Percentiles rank a stretch among this genome's conserved stretches.
phyloP scores from a whole-genome alignment of 1,140 invertebrate species.

The Myzus persicae region DNA sequence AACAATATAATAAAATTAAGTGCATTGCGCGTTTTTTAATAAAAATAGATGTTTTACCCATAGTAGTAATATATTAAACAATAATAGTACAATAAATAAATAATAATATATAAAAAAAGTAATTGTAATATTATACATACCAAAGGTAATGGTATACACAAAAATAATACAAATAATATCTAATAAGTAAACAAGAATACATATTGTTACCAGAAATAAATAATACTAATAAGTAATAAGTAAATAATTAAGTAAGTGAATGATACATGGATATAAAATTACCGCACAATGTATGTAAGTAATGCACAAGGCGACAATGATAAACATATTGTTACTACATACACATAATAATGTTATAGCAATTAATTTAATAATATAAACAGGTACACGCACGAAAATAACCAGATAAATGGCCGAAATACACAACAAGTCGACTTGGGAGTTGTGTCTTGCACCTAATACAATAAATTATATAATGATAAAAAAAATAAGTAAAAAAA shows the following conservation, averaged over 20 bases:
- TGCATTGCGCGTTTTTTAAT: neutral
- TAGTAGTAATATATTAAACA: slow-evolving; percentile 28
- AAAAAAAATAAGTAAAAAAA: neutral
- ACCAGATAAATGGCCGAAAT: neutral
- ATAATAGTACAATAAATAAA: slow-evolving; percentile 14
- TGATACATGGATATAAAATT: neutral
- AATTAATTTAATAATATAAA: neutral
- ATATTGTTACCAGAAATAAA: neutral
- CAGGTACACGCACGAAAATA: neutral
- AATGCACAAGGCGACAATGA: neutral
- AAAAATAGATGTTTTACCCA: slow-evolving; percentile 8
- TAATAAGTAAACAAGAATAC: neutral
- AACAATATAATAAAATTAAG: neutral
- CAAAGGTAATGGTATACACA: neutral
- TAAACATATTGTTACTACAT: neutral
- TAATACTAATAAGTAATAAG: neutral
- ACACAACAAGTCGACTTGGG: neutral
- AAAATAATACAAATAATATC: slow-evolving; percentile 15
- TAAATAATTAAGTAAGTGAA: neutral
- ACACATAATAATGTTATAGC: neutral
- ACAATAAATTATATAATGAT: slow-evolving; percentile 8
- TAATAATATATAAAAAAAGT: slow-evolving; percentile 10
- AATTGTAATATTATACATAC: neutral
- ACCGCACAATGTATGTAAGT: neutral
- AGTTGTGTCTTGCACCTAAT: neutral